Conservation (phyloP, 2,797 vertebrate genomes). For the Melanotaenia nigrans region DNA sequence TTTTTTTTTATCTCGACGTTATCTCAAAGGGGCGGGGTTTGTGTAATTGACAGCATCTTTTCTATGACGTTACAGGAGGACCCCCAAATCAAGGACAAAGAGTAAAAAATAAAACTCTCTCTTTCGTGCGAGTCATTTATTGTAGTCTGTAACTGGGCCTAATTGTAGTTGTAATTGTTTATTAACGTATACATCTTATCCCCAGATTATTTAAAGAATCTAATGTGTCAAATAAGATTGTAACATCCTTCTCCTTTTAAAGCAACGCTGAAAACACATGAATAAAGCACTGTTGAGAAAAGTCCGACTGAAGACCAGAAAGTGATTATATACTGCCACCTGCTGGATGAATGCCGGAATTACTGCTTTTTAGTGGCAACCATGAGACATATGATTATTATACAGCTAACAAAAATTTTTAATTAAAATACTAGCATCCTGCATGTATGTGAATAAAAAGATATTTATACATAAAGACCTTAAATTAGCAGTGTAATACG, state of each 20-base stretch:
- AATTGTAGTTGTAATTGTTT: background rate
- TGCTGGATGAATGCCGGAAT: slow-evolving; percentile 43
- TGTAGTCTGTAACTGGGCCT: background rate
- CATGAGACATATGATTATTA: background rate
- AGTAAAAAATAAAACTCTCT: background rate
- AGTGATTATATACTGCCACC: slow-evolving; percentile 44
- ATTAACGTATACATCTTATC: background rate
- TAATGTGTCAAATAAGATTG: background rate
- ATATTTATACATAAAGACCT: background rate
- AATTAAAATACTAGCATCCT: background rate
- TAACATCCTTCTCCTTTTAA: background rate
- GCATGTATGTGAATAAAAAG: background rate
- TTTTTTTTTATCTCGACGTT: background rate
- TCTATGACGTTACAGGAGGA: slow-evolving; percentile 57
- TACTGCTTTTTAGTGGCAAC: slow-evolving; percentile 4
- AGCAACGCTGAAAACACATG: background rate
- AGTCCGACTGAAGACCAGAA: background rate
- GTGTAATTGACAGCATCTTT: slow-evolving; percentile 40
- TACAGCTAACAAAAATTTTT: no score
- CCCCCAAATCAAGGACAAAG: slow-evolving; percentile 35
- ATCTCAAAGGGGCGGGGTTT: slow-evolving; percentile 33
- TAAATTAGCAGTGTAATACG: background rate
- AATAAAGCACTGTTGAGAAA: background rate
- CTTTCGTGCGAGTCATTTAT: background rate
- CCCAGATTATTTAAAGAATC: background rate